phyloP scores from a whole-genome alignment of 2,113 vertebrate species.

The Epinephelus lanceolatus region DNA sequence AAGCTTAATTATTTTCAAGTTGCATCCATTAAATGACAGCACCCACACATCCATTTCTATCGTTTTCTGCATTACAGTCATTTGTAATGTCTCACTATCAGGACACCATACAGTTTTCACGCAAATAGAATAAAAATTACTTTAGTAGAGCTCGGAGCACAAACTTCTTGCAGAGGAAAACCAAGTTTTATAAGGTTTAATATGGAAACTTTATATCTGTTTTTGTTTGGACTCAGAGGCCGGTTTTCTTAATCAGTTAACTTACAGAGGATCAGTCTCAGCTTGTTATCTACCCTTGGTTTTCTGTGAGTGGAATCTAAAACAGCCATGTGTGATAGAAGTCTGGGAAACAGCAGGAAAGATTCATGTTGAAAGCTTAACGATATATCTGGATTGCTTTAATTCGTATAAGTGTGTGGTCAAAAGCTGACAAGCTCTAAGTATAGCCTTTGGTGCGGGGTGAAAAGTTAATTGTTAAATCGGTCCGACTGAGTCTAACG shows the following conservation, averaged over 20 bases:
- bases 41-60: not conserved
- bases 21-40: not conserved
- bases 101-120: not conserved
- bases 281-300: constrained; percentile 21
- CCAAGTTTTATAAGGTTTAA: not conserved
- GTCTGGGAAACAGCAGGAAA: constrained; percentile 9
- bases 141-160: not conserved
- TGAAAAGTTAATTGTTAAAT: constrained; percentile 49
- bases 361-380: constrained; percentile 33
- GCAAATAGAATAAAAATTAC: constrained; percentile 7
- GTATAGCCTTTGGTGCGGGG: constrained; percentile 19
- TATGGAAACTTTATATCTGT: constrained; percentile 3
- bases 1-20: not conserved
- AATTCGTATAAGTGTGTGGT: constrained; percentile 28
- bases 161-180: constrained; percentile 11
- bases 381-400: constrained; percentile 32
- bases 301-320: constrained; percentile 34
- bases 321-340: constrained; percentile 11
- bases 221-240: constrained; percentile 30
- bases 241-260: constrained; percentile 22
- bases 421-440: constrained; percentile 30
- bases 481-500: not conserved
- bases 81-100: not conserved
- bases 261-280: constrained; percentile 13
- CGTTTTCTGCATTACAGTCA: not conserved